These are phyloP conservation scores for Chitala chitala DNA, from an alignment of 2,113 vertebrate genomes.

Conservation along the genomic window DNA sequence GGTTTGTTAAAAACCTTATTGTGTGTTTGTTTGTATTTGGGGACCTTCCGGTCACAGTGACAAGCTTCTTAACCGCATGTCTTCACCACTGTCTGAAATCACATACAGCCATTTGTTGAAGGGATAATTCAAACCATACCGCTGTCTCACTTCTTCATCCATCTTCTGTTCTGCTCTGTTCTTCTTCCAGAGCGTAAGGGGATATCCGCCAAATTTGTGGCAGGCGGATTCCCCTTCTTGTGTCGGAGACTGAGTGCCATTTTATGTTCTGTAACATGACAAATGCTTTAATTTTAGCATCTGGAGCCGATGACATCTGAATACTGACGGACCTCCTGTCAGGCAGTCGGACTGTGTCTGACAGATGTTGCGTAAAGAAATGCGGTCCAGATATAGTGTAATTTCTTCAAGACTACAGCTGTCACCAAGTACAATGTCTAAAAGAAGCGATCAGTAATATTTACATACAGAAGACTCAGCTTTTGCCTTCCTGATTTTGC, in stretches of 20 bases:
- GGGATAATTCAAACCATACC: slow-evolving; percentile 9
- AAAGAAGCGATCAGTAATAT: no score
- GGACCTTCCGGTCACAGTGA: not conserved
- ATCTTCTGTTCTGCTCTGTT: not conserved
- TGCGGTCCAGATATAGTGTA: not conserved
- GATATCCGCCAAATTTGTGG: not conserved
- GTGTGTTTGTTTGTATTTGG: not conserved
- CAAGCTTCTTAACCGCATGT: not conserved
- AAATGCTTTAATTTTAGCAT: not conserved
- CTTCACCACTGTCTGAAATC: not conserved
- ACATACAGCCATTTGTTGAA: not conserved
- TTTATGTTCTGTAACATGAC: not conserved
- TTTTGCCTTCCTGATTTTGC: no score
- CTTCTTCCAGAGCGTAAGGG: not conserved
- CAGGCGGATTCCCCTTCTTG: not conserved
- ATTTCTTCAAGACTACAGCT: not conserved
- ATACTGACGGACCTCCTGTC: not conserved
- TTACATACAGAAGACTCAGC: no score
- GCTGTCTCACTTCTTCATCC: slow-evolving; percentile 1
- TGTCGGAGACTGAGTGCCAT: not conserved
- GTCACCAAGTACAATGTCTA: not conserved
- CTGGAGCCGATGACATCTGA: not conserved
- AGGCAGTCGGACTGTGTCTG: not conserved
- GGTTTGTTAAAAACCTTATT: slow-evolving; percentile 3
- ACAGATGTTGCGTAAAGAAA: not conserved